Percentiles rank a stretch among this genome's conserved stretches.
These are phyloP conservation scores for Zoanthus solanderi DNA, from an alignment of 92 coral and sea anemone genomes.

Conservation along the genomic window DNA sequence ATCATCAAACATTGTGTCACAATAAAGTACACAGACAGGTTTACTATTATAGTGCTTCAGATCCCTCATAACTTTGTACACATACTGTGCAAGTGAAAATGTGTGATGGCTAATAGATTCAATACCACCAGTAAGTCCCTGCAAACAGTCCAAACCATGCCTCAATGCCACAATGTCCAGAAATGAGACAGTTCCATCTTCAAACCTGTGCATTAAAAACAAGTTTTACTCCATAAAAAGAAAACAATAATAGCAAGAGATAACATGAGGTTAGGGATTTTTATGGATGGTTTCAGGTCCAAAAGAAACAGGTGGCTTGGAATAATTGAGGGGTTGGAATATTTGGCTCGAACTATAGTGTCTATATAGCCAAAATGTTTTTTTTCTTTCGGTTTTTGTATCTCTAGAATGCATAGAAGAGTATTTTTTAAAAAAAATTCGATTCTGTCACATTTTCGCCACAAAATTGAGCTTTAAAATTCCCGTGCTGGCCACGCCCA, in stretches of 20 bases:
- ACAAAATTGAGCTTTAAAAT: too few relatives aligned
- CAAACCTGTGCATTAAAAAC: constrained; percentile 67
- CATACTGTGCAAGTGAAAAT: constrained; percentile 81
- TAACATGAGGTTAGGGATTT: neutral
- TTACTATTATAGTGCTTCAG: constrained; percentile 80
- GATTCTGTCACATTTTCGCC: too few relatives aligned
- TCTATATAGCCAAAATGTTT: too few relatives aligned
- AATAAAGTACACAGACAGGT: constrained; percentile 76
- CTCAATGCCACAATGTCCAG: constrained; percentile 86
- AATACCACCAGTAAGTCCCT: constrained; percentile 77
- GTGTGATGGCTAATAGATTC: constrained; percentile 76
- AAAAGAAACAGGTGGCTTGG: too few relatives aligned
- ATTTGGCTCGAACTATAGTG: too few relatives aligned
- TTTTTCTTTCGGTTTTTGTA: too few relatives aligned
- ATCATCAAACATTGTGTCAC: constrained; percentile 79
- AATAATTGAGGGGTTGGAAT: too few relatives aligned
- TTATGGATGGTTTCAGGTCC: too few relatives aligned
- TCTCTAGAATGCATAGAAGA: too few relatives aligned
- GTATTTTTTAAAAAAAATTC: too few relatives aligned
- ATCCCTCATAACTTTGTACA: constrained; percentile 70
- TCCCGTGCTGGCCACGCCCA: too few relatives aligned
- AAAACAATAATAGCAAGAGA: neutral
- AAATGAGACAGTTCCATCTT: constrained; percentile 95
- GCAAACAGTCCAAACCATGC: constrained; percentile 74
- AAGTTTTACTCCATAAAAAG: neutral